Base-by-base conservation (phyloP, 2,113 vertebrate species). In the Pitta sordida region DNA sequence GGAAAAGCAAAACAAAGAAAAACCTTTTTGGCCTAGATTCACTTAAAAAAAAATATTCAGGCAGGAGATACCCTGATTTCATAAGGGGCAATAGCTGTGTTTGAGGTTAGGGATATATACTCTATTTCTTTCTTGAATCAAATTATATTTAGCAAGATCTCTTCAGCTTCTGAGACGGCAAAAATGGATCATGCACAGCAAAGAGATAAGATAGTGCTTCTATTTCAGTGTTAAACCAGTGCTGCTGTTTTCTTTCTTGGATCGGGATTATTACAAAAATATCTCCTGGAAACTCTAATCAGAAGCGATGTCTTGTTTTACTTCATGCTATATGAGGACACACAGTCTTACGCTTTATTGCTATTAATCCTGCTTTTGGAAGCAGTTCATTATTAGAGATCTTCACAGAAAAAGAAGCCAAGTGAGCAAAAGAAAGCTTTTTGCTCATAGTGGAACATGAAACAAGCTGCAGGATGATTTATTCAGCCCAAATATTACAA, bases 401-500 rank as follows among this genome's bases (percentile, higher is more conserved):
- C 65, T 92, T 91, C 59, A 63, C 36, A 68, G n/a, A 63, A 55
- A 36, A 86, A 37, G 55, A 74, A 77, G 26, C 48, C 69, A 77
- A 92, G 56, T 69, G 58, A 79, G 69, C 58, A 78, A 73, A 90
- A 89, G 32, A 49, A 75, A 86, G 29, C 44, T 53, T 76, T 86
- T 87, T 90, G 48, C 76, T 87, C 79, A 48, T 80, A 89, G 56
- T 32, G 26, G n/a, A 93, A 60, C 26, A 63, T 23, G 27, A 87
- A 94, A 78, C 36, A 60, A 51, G 34, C 44, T 83, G 26, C 51
- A 83, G 65, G 87, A 91, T 78, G 68, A 92, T 96, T 91, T 94
- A 64, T 59, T 86, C 9, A n/a, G 26, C 27, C 26, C 63, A 86
- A 85, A 94, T 83, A 77, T 75, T 83, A 56, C 37, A 90, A 37